Conservation (phyloP, 2,888 invertebrate genomes). For the Habrosyne pyritoides region DNA sequence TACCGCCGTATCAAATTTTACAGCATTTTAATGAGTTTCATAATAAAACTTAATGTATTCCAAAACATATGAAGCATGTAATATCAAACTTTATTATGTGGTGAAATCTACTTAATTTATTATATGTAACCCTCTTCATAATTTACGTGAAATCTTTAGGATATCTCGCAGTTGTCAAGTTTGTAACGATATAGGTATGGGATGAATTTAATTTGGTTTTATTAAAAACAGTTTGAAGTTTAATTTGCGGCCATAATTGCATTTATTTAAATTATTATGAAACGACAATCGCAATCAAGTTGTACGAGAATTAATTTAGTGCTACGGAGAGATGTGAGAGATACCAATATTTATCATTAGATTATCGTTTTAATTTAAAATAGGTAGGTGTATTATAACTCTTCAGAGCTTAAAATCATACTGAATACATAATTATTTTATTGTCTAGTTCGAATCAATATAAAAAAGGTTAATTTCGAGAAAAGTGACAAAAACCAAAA, state of each 20-base stretch:
- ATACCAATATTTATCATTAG: too few relatives aligned
- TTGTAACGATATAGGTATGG: constrained; percentile 34
- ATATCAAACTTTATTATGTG: constrained; percentile 54
- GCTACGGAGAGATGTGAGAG: not conserved
- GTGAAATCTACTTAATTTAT: constrained; percentile 52
- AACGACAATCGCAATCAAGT: constrained; percentile 28
- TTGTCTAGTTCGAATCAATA: too few relatives aligned
- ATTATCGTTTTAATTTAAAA: too few relatives aligned
- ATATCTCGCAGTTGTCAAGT: constrained; percentile 31
- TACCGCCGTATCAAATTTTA: constrained; percentile 48
- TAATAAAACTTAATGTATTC: constrained; percentile 53
- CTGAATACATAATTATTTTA: too few relatives aligned
- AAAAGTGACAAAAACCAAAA: too few relatives aligned
- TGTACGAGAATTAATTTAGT: constrained; percentile 8
- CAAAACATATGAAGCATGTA: constrained; percentile 42
- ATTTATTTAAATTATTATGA: constrained; percentile 51
- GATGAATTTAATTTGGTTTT: constrained; percentile 40
- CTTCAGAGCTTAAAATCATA: too few relatives aligned
- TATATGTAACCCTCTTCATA: constrained; percentile 33
- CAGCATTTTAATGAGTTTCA: constrained; percentile 55
- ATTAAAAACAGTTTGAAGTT: constrained; percentile 42
- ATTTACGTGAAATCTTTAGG: constrained; percentile 29
- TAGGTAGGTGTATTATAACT: too few relatives aligned
- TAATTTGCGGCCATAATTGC: constrained; percentile 57
- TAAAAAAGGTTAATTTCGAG: too few relatives aligned